Evolutionary conservation across 2,797 vertebrate species (phyloP).

Genomic region (Sus cebifrons): DNA sequence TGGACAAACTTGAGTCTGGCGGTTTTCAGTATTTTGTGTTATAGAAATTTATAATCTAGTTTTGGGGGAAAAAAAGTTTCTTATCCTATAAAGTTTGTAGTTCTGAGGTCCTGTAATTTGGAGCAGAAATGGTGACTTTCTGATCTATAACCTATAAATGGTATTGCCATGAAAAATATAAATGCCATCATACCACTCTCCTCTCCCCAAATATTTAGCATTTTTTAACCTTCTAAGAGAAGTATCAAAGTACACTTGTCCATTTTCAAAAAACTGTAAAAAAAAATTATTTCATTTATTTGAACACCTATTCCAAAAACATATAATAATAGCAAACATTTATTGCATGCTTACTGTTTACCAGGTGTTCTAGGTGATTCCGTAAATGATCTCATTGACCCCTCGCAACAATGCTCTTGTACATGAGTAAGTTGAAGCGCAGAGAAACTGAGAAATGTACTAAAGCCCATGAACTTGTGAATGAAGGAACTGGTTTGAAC

Average conservation of each 20-base stretch:
- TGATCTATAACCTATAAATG: neutral
- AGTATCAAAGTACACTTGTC: neutral
- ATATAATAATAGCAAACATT: neutral
- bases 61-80: neutral
- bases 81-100: neutral
- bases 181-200: neutral
- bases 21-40: neutral
- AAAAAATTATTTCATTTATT: neutral
- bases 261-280: conserved; percentile 22
- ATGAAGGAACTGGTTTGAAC: neutral
- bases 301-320: neutral
- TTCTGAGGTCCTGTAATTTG: neutral
- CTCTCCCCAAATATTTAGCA: neutral
- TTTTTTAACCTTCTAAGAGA: conserved; percentile 32
- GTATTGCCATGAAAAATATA: neutral
- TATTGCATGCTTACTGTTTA: neutral
- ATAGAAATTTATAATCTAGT: neutral
- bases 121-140: neutral
- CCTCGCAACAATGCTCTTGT: neutral
- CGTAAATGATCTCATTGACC: neutral
- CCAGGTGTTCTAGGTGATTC: neutral
- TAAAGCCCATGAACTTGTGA: neutral
- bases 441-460: neutral
- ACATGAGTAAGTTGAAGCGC: neutral
- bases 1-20: neutral